Base-by-base conservation (phyloP, 2,797 vertebrate species). In the Ptychobarbus kaznakovi region DNA sequence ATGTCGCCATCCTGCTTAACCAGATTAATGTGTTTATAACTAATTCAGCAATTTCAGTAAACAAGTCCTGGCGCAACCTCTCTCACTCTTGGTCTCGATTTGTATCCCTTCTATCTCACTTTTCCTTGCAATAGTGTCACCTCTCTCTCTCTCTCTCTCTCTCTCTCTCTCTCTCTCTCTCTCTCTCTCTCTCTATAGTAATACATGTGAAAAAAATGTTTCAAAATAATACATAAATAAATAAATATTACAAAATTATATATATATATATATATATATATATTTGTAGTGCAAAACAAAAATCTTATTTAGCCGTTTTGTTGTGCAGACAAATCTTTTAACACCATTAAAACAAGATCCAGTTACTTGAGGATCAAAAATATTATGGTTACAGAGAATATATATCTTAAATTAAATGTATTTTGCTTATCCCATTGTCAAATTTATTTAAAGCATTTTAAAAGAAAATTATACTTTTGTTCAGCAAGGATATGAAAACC, bases 1-100 rank as follows among this genome's bases (percentile, higher is more conserved):
- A 49, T 32, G 58, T 76, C 18, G 6, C 81, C 68, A 65, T 70
- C 38, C 68, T 75, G 61, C 80, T 87, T 49, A 82, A 73, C 49
- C 66, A 89, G 88, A 91, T 89, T 87, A 84, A 82, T 89, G 75
- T 91, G 90, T 90, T 90, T 90, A 90, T 82, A 87, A 84, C 82
- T 82, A 84, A 90, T 78, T 88, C 86, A 90, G 88, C 86, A 38
- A 83, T 90, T 90, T 89, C 87, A 83, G 87, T 89, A 91, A 90
- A 89, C 88, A 90, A 87, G 80, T 38, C 82, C 73, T 76, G 70
- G 78, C 58, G 74, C 68, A 87, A 88, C 85, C 66, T 73, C 77
- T 83, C 42, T 84, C 66, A 35, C 65, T 70, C 20, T 76, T 12
- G 35, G 38, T 84, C 66, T 79, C 38, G 13, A 35, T 80, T 70